Conservation (phyloP, 2,888 invertebrate genomes). For the Erebia epiphron region DNA sequence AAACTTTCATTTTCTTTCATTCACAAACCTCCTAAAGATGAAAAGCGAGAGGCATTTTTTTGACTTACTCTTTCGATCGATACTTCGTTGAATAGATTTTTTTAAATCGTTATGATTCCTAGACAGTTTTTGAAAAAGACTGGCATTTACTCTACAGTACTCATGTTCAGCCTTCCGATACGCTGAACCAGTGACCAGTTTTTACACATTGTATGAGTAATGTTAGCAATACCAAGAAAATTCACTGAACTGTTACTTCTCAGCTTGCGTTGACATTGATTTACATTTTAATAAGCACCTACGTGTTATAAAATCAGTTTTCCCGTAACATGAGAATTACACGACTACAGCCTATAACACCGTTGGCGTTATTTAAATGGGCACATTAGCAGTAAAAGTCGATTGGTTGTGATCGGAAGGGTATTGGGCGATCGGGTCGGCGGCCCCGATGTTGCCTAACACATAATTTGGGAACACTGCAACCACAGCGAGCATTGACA, state of each 20-base stretch:
- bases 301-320: conserved; percentile 8
- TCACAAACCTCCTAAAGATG: too few relatives aligned
- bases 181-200: background rate
- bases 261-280: conserved; percentile 3
- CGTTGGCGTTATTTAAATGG: conserved; percentile 33
- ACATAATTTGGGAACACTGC: conserved; percentile 79
- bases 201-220: conserved; percentile 7
- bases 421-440: conserved; percentile 55
- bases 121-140: too few relatives aligned
- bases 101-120: too few relatives aligned
- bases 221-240: background rate
- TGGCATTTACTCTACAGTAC: too few relatives aligned
- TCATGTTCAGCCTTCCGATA: too few relatives aligned
- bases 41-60: too few relatives aligned
- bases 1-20: too few relatives aligned
- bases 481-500: conserved; percentile 82
- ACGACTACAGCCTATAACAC: conserved; percentile 6
- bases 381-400: conserved; percentile 49
- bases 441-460: conserved; percentile 69
- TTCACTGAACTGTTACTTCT: conserved; percentile 10
- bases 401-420: conserved; percentile 67
- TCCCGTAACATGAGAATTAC: conserved; percentile 10
- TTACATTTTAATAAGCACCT: conserved; percentile 14
- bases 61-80: too few relatives aligned
- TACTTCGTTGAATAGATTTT: too few relatives aligned